Evolutionary conservation across 2,888 invertebrate genomes (phyloP).

Genomic region (Toxonevra muliebris): DNA sequence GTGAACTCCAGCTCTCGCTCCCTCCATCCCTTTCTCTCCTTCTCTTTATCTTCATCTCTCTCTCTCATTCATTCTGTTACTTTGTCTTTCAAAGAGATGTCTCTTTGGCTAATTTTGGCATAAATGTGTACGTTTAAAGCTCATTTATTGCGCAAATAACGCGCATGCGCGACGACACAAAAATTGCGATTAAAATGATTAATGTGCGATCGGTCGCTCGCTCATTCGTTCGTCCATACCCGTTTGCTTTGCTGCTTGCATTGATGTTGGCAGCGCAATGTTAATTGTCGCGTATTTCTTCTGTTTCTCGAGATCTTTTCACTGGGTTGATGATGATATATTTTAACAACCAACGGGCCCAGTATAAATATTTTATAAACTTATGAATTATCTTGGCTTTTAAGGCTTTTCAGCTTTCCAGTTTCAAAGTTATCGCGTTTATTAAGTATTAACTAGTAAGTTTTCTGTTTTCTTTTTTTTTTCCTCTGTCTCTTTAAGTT

Average conservation of each 20-base stretch:
- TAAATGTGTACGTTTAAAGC: conserved; percentile 54
- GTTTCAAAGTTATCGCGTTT: not conserved
- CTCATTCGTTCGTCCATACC: too few species aligned
- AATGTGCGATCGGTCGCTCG: conserved; percentile 51
- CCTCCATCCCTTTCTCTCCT: not conserved
- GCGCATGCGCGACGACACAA: conserved; percentile 48
- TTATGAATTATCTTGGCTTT: not conserved
- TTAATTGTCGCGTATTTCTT: conserved; percentile 56
- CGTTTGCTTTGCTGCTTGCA: conserved; percentile 27
- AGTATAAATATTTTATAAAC: not conserved
- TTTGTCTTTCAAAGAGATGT: conserved; percentile 7
- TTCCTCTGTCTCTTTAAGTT: conserved; percentile 16
- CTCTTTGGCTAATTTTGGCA: conserved; percentile 45
- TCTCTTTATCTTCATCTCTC: too few species aligned
- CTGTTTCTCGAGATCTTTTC: not conserved
- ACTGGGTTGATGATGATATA: not conserved
- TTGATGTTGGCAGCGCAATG: conserved; percentile 61
- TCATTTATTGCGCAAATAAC: conserved; percentile 56
- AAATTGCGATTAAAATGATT: conserved; percentile 64
- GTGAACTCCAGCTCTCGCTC: not conserved
- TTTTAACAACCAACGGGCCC: not conserved
- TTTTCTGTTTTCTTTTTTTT: not conserved
- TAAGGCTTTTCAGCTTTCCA: not conserved
- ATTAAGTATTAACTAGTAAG: not conserved
- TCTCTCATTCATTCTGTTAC: not conserved